A percentile compares a stretch with the other conserved stretches of the same genome.
phyloP scores from a whole-genome alignment of 2,797 vertebrate genomes.

The Momotus momota region DNA sequence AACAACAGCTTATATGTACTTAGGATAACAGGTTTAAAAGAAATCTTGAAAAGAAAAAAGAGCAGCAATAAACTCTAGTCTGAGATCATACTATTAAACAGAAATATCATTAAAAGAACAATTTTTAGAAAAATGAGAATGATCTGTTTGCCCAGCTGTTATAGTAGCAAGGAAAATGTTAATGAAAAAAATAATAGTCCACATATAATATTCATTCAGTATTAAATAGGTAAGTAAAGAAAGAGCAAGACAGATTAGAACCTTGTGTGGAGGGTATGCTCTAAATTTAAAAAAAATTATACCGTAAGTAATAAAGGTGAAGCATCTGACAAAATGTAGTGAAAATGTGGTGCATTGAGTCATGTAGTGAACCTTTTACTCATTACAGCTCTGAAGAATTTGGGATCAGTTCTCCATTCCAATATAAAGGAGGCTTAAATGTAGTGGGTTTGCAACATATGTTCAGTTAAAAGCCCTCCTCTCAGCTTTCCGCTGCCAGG shows the following conservation, averaged over 20 bases:
- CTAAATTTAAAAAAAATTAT: neutral
- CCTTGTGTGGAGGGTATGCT: neutral
- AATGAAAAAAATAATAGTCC: neutral
- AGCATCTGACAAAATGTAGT: neutral
- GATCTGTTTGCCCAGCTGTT: neutral
- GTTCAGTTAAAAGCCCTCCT: constrained; percentile 49
- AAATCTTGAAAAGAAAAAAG: neutral
- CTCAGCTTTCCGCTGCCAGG: constrained; percentile 29
- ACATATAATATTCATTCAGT: neutral
- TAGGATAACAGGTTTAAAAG: constrained; percentile 1
- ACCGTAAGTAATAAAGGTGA: neutral
- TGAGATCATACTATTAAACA: constrained; percentile 40
- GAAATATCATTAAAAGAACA: constrained; percentile 10
- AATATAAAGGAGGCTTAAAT: neutral
- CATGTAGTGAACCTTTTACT: neutral
- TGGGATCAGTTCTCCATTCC: neutral
- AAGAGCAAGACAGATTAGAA: neutral
- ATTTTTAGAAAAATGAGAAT: neutral
- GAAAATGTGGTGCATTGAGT: neutral
- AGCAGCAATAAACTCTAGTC: neutral
- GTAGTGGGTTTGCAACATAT: neutral
- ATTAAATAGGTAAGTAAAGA: neutral
- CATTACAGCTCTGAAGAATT: neutral
- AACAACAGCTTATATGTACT: neutral
- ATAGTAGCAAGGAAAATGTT: neutral